phyloP scores from a whole-genome alignment of 2,113 vertebrate species.

The Casuarius casuarius region DNA sequence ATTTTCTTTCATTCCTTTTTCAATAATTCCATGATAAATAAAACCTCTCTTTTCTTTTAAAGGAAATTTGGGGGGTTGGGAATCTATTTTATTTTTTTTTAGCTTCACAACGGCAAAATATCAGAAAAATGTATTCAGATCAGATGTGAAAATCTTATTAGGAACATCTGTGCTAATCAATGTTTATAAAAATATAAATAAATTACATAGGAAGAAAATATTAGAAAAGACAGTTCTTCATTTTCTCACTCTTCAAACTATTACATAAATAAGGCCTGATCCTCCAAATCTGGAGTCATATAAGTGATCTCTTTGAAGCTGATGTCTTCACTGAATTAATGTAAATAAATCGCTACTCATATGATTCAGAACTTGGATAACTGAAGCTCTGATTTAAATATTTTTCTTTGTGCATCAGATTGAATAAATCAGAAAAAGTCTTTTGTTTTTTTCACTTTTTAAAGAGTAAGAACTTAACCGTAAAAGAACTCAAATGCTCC shows the following conservation, averaged over 20 bases:
- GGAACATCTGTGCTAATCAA: slow-evolving; percentile 58
- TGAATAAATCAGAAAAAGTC: not conserved
- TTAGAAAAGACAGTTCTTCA: slow-evolving; percentile 4
- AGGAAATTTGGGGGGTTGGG: not conserved
- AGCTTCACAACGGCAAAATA: slow-evolving; percentile 37
- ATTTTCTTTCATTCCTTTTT: not conserved
- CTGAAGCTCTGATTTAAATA: not conserved
- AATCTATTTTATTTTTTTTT: not conserved
- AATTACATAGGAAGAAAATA: slow-evolving; percentile 24
- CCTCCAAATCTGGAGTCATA: not conserved
- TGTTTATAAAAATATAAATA: slow-evolving; percentile 59
- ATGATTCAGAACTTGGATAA: slow-evolving; percentile 23
- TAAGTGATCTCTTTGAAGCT: slow-evolving; percentile 22
- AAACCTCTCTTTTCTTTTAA: not conserved
- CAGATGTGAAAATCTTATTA: slow-evolving; percentile 56
- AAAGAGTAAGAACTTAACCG: not conserved
- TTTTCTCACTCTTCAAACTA: slow-evolving; percentile 49
- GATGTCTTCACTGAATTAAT: not conserved
- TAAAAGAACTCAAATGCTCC: not conserved
- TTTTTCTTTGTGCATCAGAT: not conserved
- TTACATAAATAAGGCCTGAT: slow-evolving; percentile 42
- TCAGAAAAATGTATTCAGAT: slow-evolving; percentile 27
- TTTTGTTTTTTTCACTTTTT: not conserved
- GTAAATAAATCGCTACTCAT: not conserved
- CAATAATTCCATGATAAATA: not conserved